Percentiles rank a stretch among this genome's conserved stretches.
phyloP scores from a whole-genome alignment of 1,140 invertebrate genomes.

The Pseudomyrmex concolor region DNA sequence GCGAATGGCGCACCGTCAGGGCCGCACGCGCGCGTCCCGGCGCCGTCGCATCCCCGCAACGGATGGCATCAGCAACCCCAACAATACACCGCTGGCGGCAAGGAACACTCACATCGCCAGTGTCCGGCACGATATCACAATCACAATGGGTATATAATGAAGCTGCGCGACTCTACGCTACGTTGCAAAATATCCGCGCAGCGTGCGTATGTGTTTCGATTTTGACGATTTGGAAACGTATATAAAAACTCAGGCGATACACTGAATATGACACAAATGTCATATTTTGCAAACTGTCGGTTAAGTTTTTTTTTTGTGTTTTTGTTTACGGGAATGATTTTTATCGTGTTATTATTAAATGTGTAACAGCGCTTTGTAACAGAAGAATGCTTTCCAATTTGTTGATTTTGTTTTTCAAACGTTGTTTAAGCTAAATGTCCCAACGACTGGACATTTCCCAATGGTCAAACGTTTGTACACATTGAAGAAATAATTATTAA shows the following conservation, averaged over 20 bases:
- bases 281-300: background rate
- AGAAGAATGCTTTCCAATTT: too few relatives aligned
- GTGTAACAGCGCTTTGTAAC: too few relatives aligned
- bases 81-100: constrained; percentile 75
- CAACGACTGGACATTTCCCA: too few relatives aligned
- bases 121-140: constrained; percentile 81
- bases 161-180: background rate
- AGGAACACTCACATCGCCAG: constrained; percentile 83
- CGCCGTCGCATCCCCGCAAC: constrained; percentile 70
- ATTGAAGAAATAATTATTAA: too few relatives aligned
- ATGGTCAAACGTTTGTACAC: too few relatives aligned
- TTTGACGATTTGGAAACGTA: too few relatives aligned
- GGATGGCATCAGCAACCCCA: constrained; percentile 77
- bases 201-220: background rate
- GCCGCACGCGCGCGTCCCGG: constrained; percentile 69
- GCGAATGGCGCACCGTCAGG: constrained; percentile 71
- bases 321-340: background rate
- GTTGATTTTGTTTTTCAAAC: too few relatives aligned
- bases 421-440: too few relatives aligned
- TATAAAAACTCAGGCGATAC: background rate
- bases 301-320: background rate
- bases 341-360: too few relatives aligned
- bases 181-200: background rate
- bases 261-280: too few relatives aligned
- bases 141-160: constrained; percentile 80